Evolutionary conservation across 1,140 invertebrate species (phyloP), one percentile per base, ranked within the genome.

Genomic region (Paralvinella palmiformis): DNA sequence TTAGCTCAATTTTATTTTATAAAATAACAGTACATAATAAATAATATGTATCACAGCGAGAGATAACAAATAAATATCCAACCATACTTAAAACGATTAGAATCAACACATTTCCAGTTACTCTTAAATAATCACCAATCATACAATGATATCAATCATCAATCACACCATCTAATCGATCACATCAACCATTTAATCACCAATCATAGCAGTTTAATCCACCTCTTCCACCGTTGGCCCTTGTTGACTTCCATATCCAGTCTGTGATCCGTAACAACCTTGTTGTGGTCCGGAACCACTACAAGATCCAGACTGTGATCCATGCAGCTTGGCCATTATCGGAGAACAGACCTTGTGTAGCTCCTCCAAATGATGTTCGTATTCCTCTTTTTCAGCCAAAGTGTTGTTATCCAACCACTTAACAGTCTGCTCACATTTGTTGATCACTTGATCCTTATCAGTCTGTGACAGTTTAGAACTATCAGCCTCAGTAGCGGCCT

Each of bases 321-420:
- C 77, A 70, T 83, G 82, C 65, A 83, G 44, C 68, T 83, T 83
- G 22, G 78, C 79, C 44, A 83, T 77, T 56, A 83, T 80, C n/a
- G 82, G 82, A 56, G 74, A 79, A 63, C 79, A 82, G 0, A 81
- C 64, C 20, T 64, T 66, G 61, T 81, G 77, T 27, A 79, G 15
- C 55, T 80, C 79, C 64, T 80, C 79, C 65, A 75, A 71, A 56
- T 78, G 72, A 57, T 75, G 68, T 57, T 79, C 77, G 66, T 73
- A 79, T 64, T 79, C 78, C 15, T 78, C 78, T 60, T 78, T 78
- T n/a, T 41, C 74, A 20, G 77, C 77, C 29, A 72, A 56, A 4
- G 95, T 91, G 79, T 97, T 98, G 29, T 86, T 86, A 79, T 98
- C 94, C 50, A 98, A 84, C 94, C 94, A 98, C 68, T 88, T 87